Evolutionary conservation across 2,113 vertebrate genomes (phyloP).

Genomic region (Tachuris rubrigastra): DNA sequence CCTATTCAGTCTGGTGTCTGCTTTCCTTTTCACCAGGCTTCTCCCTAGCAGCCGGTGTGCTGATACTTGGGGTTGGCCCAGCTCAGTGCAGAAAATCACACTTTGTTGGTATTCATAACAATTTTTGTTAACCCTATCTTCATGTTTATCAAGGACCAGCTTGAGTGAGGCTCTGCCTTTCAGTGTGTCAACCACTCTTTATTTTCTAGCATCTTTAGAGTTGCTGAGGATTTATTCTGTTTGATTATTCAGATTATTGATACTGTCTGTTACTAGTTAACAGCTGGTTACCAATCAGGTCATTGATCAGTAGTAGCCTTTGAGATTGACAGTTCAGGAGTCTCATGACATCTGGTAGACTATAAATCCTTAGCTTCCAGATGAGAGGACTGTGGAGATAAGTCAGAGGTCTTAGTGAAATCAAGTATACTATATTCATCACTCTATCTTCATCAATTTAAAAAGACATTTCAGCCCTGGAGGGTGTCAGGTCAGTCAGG

Average conservation of each 20-base stretch:
- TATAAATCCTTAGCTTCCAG: neutral
- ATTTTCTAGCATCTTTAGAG: neutral
- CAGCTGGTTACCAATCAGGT: neutral
- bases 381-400: neutral
- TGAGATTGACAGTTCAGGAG: neutral
- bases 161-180: neutral
- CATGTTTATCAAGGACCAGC: neutral
- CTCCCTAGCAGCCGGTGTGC: neutral
- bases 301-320: neutral
- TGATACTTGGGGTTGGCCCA: neutral
- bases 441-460: neutral
- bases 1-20: neutral
- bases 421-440: neutral
- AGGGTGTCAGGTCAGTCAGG: neutral
- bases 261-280: neutral
- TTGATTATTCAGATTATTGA: neutral
- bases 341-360: neutral
- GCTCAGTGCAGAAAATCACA: neutral
- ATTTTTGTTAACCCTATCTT: neutral
- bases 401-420: neutral
- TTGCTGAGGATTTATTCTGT: neutral
- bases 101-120: neutral
- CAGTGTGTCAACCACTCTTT: neutral
- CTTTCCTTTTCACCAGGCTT: neutral
- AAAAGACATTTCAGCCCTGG: neutral